phyloP scores from a whole-genome alignment of 2,888 invertebrate species.

The Aphidoletes aphidimyza region DNA sequence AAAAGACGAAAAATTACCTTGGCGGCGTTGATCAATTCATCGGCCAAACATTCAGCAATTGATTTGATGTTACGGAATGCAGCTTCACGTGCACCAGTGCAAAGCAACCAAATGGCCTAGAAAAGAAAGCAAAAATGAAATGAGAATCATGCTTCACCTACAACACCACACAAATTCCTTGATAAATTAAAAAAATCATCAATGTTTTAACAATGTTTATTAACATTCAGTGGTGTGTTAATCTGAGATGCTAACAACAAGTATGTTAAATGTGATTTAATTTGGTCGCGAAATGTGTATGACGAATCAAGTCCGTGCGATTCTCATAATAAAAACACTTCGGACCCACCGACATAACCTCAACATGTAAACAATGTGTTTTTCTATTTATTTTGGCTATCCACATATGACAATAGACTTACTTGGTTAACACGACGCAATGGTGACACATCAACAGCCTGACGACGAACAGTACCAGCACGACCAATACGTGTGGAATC shows the following conservation, averaged over 20 bases:
- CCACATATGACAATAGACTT: slow-evolving; percentile 57
- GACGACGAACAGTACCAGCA: slow-evolving; percentile 99
- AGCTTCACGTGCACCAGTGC: slow-evolving; percentile 98
- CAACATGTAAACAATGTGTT: slow-evolving; percentile 42
- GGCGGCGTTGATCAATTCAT: slow-evolving; percentile 99
- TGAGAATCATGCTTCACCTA: too few species aligned
- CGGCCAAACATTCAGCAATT: slow-evolving; percentile 99
- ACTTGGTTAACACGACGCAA: slow-evolving; percentile 95
- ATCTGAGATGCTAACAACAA: slow-evolving; percentile 41
- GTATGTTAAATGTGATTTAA: slow-evolving; percentile 47
- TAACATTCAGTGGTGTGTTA: slow-evolving; percentile 20
- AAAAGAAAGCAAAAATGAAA: slow-evolving; percentile 55
- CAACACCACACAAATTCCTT: too few species aligned
- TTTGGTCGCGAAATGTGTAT: slow-evolving; percentile 31
- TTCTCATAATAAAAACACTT: not conserved
- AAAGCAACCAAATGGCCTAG: slow-evolving; percentile 95
- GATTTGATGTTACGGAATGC: slow-evolving; percentile 99
- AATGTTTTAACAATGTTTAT: slow-evolving; percentile 52
- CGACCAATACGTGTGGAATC: slow-evolving; percentile 99
- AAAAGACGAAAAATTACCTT: slow-evolving; percentile 72
- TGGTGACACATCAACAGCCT: slow-evolving; percentile 99
- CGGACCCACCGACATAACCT: not conserved
- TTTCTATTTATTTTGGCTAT: not conserved
- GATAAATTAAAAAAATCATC: not conserved
- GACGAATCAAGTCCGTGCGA: not conserved